A percentile compares a stretch with the other conserved stretches of the same genome.
phyloP scores from a whole-genome alignment of 2,113 vertebrate species.

The Solenodon paradoxus region DNA sequence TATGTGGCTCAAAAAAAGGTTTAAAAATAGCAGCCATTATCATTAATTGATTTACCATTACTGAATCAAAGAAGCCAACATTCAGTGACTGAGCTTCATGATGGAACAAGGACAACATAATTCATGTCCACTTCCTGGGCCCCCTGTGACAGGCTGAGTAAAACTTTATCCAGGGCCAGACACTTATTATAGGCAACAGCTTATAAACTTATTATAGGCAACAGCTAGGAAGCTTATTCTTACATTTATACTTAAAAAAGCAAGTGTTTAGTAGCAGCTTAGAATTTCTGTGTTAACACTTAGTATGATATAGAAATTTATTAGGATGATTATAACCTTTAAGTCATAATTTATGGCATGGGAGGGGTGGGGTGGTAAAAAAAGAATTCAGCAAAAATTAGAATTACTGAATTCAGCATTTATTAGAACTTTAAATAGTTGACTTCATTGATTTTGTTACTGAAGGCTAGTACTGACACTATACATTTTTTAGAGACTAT shows the following conservation, averaged over 20 bases:
- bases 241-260: not conserved
- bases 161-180: not conserved
- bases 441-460: not conserved
- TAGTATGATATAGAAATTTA: not conserved
- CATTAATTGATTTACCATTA: not conserved
- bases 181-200: no score
- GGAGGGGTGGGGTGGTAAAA: not conserved
- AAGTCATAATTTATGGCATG: not conserved
- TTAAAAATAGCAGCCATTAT: not conserved
- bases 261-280: not conserved
- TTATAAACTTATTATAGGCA: not conserved
- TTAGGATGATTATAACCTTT: not conserved
- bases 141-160: not conserved
- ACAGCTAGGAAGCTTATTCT: not conserved
- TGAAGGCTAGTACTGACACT: not conserved
- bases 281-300: not conserved
- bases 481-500: not conserved
- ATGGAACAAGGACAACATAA: not conserved
- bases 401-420: not conserved
- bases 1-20: not conserved
- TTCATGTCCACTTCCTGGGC: not conserved
- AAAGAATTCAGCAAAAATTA: not conserved
- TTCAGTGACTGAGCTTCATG: not conserved
- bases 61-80: not conserved
- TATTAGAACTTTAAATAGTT: slow-evolving; percentile 18